These are phyloP conservation scores for Acomys russatus DNA, from an alignment of 2,797 vertebrate species.

Conservation along the genomic window DNA sequence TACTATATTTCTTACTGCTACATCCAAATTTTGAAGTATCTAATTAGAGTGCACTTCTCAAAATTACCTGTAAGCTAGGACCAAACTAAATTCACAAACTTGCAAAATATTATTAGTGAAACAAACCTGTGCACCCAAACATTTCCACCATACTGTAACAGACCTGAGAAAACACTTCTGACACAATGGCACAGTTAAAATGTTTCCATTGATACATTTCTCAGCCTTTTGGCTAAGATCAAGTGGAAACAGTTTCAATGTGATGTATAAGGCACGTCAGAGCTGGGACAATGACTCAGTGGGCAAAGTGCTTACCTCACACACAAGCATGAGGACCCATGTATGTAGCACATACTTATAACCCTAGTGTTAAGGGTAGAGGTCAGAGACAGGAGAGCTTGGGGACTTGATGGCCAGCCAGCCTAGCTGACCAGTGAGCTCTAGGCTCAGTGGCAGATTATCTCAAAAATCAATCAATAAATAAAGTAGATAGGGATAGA, in stretches of 20 bases:
- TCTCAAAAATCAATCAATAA: not conserved
- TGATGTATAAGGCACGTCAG: not conserved
- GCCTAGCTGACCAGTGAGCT: not conserved
- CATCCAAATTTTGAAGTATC: slow-evolving; percentile 23
- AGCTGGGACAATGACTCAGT: not conserved
- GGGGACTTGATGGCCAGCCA: not conserved
- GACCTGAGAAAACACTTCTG: not conserved
- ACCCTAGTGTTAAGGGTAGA: not conserved
- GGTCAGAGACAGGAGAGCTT: not conserved
- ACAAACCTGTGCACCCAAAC: slow-evolving; percentile 29
- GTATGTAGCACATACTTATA: not conserved
- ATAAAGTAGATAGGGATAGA: not conserved
- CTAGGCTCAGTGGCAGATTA: not conserved
- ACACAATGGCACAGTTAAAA: not conserved
- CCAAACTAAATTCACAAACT: slow-evolving; percentile 35
- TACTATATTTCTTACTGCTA: slow-evolving; percentile 23
- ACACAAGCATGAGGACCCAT: not conserved
- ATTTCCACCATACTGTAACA: not conserved
- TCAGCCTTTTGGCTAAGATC: not conserved
- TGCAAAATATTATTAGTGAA: slow-evolving; percentile 48
- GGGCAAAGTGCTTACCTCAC: not conserved
- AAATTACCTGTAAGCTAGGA: slow-evolving; percentile 38
- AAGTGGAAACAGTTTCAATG: not conserved
- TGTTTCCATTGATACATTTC: not conserved
- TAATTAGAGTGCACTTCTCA: slow-evolving; percentile 49